phyloP scores from a whole-genome alignment of 2,888 invertebrate species.

The Heliconius sara region DNA sequence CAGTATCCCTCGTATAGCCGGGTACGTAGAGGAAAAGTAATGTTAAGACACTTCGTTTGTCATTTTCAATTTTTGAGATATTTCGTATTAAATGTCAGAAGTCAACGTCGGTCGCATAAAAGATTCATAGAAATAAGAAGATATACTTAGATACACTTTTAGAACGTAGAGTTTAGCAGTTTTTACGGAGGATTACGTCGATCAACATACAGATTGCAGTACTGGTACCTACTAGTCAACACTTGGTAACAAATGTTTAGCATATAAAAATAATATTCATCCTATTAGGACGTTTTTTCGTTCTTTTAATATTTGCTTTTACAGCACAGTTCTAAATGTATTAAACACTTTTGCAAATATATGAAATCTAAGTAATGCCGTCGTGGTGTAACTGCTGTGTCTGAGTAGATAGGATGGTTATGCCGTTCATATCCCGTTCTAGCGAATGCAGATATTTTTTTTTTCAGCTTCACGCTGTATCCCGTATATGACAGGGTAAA shows the following conservation, averaged over 20 bases:
- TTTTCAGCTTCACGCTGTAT: too few relatives aligned
- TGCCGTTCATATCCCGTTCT: too few relatives aligned
- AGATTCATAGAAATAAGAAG: background rate
- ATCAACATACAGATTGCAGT: background rate
- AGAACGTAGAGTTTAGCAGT: background rate
- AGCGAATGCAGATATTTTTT: too few relatives aligned
- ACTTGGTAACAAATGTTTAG: background rate
- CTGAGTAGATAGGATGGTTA: background rate
- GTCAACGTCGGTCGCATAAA: too few relatives aligned
- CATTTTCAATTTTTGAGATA: too few relatives aligned
- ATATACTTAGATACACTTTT: too few relatives aligned
- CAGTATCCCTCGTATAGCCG: too few relatives aligned
- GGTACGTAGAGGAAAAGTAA: too few relatives aligned
- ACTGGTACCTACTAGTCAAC: too few relatives aligned
- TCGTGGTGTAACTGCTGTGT: background rate
- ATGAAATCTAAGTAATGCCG: background rate
- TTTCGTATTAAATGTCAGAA: too few relatives aligned
- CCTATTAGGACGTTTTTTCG: background rate
- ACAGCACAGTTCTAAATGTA: background rate
- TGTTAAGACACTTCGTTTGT: too few relatives aligned
- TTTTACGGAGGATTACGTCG: background rate
- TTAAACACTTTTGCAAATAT: slow-evolving; percentile 5
- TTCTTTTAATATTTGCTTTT: background rate
- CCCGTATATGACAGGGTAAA: too few relatives aligned
- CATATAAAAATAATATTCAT: background rate